phyloP scores from a whole-genome alignment of 2,113 vertebrate genomes.

The Columbina picui region DNA sequence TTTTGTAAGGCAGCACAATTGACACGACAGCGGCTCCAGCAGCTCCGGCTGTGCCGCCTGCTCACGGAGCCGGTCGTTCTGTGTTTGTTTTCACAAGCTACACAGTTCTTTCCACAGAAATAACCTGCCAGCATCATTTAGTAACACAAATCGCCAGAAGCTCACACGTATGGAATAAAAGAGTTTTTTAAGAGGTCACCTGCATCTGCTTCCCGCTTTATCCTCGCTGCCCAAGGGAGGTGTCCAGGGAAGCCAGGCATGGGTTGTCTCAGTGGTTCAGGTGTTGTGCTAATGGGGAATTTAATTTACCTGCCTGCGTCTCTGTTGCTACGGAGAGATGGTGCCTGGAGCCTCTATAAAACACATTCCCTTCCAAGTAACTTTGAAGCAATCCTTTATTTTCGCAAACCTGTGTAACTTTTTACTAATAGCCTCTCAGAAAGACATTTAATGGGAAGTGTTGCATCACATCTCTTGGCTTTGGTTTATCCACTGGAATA shows the following conservation, averaged over 20 bases:
- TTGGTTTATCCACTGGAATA: background rate
- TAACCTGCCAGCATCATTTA: no score
- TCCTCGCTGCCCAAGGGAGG: background rate
- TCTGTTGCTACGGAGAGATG: background rate
- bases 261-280: background rate
- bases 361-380: background rate
- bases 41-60: no score
- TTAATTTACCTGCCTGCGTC: background rate
- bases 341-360: background rate
- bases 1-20: background rate
- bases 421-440: background rate
- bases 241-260: background rate
- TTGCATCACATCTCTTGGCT: background rate
- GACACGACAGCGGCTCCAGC: fast-evolving
- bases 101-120: background rate
- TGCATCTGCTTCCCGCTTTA: background rate
- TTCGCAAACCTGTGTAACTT: background rate
- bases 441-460: background rate
- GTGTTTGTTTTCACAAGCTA: background rate
- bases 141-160: background rate
- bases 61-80: fast-evolving
- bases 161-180: background rate
- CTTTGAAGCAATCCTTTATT: background rate
- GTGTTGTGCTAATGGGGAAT: background rate
- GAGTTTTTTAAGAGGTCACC: background rate